Percentiles rank a stretch among this genome's conserved stretches.
phyloP scores from a whole-genome alignment of 2,888 invertebrate species.

The Nysson spinosus region DNA sequence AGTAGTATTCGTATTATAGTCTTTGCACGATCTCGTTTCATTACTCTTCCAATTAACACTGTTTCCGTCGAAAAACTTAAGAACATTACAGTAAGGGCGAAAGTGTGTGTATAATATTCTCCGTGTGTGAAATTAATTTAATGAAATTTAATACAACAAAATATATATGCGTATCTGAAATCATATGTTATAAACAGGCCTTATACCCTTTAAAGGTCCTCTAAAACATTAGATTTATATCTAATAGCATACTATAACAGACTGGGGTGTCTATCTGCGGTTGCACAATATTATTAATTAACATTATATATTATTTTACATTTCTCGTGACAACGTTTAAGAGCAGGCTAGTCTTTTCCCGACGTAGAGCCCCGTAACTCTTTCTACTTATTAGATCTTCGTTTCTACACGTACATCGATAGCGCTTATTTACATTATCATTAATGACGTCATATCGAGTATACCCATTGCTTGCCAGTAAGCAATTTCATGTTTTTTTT shows the following conservation, averaged over 20 bases:
- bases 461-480: conserved; percentile 57
- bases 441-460: conserved; percentile 65
- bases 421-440: conserved; percentile 72
- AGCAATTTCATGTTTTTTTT: conserved; percentile 61
- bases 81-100: conserved; percentile 19
- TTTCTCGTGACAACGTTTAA: conserved; percentile 59
- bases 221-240: conserved; percentile 69
- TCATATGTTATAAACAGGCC: conserved; percentile 67
- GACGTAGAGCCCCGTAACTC: conserved; percentile 44
- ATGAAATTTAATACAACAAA: conserved; percentile 59
- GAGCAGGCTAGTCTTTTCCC: conserved; percentile 30
- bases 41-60: conserved; percentile 3
- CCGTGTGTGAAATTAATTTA: conserved; percentile 46
- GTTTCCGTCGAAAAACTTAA: conserved; percentile 1
- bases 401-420: conserved; percentile 64
- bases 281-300: conserved; percentile 69
- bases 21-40: conserved; percentile 17
- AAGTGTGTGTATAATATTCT: conserved; percentile 31
- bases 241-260: conserved; percentile 68
- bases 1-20: not conserved
- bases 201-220: conserved; percentile 61
- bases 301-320: conserved; percentile 76
- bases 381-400: conserved; percentile 63
- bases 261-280: conserved; percentile 67
- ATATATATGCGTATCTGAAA: conserved; percentile 59